Conservation (phyloP, 2,888 invertebrate species). For the Aradus depressus region DNA sequence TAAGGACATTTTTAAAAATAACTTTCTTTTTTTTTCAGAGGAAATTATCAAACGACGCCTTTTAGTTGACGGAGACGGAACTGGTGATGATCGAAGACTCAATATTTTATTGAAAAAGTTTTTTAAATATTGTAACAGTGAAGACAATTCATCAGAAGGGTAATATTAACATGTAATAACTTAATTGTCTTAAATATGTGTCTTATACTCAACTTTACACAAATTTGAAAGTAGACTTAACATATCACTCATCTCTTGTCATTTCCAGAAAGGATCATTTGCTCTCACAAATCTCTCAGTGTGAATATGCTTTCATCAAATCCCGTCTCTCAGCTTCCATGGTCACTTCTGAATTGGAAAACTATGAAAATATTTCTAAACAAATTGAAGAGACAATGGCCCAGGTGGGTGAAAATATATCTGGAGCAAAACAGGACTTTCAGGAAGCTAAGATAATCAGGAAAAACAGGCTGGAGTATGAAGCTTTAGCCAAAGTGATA, state of each 20-base stretch:
- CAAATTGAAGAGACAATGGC: constrained; percentile 69
- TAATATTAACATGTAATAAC: constrained; percentile 38
- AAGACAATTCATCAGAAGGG: constrained; percentile 56
- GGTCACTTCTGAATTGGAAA: constrained; percentile 71
- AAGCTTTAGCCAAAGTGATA: constrained; percentile 82
- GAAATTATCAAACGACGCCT: constrained; percentile 85
- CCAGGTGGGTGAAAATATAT: constrained; percentile 67
- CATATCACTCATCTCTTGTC: constrained; percentile 10
- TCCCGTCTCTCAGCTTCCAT: constrained; percentile 67
- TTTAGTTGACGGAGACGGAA: constrained; percentile 93
- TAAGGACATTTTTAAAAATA: neutral
- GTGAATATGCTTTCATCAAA: constrained; percentile 77
- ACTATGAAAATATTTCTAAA: constrained; percentile 65
- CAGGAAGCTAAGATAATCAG: constrained; percentile 74
- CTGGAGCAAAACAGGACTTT: constrained; percentile 69
- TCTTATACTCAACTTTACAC: too few relatives aligned
- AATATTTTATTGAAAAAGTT: constrained; percentile 74
- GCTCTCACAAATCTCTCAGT: constrained; percentile 70
- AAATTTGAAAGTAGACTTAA: too few relatives aligned
- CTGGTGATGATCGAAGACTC: constrained; percentile 84
- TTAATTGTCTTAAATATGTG: too few relatives aligned
- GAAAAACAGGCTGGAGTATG: constrained; percentile 85
- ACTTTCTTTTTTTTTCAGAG: constrained; percentile 47
- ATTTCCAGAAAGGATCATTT: constrained; percentile 59
- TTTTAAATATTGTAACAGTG: constrained; percentile 64